A percentile compares a stretch with the other conserved stretches of the same genome.
These are phyloP conservation scores for Atopsyche davidsoni DNA, from an alignment of 1,140 invertebrate genomes.

Conservation along the genomic window DNA sequence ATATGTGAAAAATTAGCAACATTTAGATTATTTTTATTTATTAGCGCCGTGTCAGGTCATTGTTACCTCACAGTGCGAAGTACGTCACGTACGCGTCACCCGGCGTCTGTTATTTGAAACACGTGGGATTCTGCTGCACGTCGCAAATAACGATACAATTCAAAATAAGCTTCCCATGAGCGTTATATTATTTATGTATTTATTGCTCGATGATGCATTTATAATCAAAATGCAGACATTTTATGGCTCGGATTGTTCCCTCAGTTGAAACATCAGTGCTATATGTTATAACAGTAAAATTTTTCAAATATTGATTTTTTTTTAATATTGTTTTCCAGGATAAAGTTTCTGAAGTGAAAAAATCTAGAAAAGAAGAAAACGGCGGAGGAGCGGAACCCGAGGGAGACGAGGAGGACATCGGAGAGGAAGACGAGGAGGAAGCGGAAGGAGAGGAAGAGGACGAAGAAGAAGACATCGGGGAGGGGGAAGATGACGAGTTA, in stretches of 20 bases:
- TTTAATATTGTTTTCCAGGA: slow-evolving; percentile 52
- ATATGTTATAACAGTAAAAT: too few species aligned
- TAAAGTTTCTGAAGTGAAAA: slow-evolving; percentile 67
- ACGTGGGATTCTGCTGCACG: slow-evolving; percentile 14
- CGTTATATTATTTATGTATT: too few species aligned
- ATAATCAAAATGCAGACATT: too few species aligned
- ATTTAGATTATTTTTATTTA: too few species aligned
- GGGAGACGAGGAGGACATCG: slow-evolving; percentile 44
- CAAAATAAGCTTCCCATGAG: too few species aligned
- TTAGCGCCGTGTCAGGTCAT: slow-evolving; percentile 14
- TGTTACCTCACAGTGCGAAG: slow-evolving; percentile 11
- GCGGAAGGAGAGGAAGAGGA: slow-evolving; percentile 59
- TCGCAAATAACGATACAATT: neutral
- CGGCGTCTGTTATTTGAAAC: slow-evolving; percentile 13
- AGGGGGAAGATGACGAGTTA: slow-evolving; percentile 63
- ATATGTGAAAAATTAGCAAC: too few species aligned
- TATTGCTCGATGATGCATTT: too few species aligned
- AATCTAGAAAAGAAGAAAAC: slow-evolving; percentile 71
- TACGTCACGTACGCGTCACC: neutral
- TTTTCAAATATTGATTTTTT: neutral
- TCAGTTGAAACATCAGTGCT: too few species aligned
- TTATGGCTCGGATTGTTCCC: too few species aligned
- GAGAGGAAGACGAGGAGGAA: slow-evolving; percentile 52
- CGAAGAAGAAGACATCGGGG: slow-evolving; percentile 60
- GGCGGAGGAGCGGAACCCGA: slow-evolving; percentile 56